Conservation (phyloP, 2,888 invertebrate genomes). For the Pilophorus perplexus region DNA sequence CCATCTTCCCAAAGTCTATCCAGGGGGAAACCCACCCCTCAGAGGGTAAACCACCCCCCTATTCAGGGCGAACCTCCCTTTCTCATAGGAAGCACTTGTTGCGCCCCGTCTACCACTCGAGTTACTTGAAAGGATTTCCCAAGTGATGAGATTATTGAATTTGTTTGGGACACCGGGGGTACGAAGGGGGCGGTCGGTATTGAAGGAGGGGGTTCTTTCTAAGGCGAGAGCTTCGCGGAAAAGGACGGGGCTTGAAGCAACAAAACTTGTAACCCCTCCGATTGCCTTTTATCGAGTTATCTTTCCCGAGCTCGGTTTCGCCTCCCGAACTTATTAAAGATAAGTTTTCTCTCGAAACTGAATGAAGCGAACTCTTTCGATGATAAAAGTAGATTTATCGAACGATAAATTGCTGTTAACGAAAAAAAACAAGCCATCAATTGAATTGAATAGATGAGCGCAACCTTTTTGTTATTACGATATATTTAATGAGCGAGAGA, state of each 20-base stretch:
- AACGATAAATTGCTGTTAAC: neutral
- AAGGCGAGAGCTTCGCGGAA: neutral
- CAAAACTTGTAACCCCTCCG: slow-evolving; percentile 34
- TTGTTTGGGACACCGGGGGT: slow-evolving; percentile 19
- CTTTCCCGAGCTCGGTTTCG: slow-evolving; percentile 1
- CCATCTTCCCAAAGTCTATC: no score
- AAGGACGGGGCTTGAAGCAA: slow-evolving; percentile 22
- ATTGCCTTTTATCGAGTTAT: slow-evolving; percentile 37
- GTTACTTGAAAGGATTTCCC: slow-evolving; percentile 39
- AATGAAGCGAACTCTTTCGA: neutral
- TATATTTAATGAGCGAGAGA: no score
- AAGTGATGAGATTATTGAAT: slow-evolving; percentile 40
- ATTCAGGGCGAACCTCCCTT: no score
- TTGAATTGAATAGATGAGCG: no score
- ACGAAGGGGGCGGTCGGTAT: neutral
- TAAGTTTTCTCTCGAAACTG: slow-evolving; percentile 5
- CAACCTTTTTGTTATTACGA: no score
- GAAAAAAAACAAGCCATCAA: neutral
- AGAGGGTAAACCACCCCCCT: no score
- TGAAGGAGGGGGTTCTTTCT: no score
- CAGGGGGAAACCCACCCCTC: no score
- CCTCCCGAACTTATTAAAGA: slow-evolving; percentile 27
- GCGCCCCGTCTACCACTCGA: slow-evolving; percentile 32
- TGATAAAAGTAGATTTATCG: slow-evolving; percentile 16
- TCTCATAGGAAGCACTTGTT: slow-evolving; percentile 35